Conservation (phyloP, 1,140 invertebrate species). For the Zaprionus inermis region DNA sequence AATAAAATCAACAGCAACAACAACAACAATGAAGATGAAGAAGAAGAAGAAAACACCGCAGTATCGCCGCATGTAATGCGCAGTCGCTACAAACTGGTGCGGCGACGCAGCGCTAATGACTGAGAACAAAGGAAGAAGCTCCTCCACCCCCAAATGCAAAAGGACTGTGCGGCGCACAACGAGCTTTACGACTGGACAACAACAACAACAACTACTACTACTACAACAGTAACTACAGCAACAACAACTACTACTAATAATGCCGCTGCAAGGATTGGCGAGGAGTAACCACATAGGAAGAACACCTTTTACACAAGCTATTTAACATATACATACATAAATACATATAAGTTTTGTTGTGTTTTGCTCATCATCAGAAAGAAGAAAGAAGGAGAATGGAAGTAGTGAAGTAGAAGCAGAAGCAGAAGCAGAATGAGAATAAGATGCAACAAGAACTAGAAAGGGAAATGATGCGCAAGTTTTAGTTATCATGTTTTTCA, state of each 20-base stretch:
- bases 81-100: constrained; percentile 59
- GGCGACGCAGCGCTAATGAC: constrained; percentile 36
- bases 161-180: constrained; percentile 4
- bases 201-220: constrained; percentile 18
- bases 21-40: constrained; percentile 19
- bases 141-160: neutral
- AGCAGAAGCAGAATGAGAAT: neutral
- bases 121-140: constrained; percentile 27
- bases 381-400: neutral
- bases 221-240: constrained; percentile 18
- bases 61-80: constrained; percentile 10
- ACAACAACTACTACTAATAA: constrained; percentile 15
- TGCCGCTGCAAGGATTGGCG: constrained; percentile 19
- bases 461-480: constrained; percentile 10
- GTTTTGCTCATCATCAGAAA: constrained; percentile 13
- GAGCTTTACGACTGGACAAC: constrained; percentile 27
- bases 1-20: neutral
- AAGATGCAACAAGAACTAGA: neutral
- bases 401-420: neutral
- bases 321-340: constrained; percentile 23
- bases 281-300: constrained; percentile 18
- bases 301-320: constrained; percentile 26
- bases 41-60: neutral
- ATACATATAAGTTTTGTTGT: constrained; percentile 41
- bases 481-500: constrained; percentile 27